Conservation (phyloP, 2,888 invertebrate genomes). For the Drosophila suboccidentalis region DNA sequence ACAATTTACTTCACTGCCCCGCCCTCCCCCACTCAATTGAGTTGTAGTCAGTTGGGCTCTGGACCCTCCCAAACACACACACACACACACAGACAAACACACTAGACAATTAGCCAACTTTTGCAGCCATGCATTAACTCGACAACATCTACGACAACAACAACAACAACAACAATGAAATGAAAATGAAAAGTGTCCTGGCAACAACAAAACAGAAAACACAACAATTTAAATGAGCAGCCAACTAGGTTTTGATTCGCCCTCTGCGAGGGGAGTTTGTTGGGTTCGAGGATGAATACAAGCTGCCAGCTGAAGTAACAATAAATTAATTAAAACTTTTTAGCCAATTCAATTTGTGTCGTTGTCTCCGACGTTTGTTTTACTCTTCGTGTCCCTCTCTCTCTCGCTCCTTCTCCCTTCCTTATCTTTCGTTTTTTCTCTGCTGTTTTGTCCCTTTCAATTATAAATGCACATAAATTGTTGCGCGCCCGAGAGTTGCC, state of each 20-base stretch:
- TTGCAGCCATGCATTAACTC: slow-evolving; percentile 76
- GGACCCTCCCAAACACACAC: slow-evolving; percentile 2
- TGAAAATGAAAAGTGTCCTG: slow-evolving; percentile 61
- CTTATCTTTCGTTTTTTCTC: slow-evolving; percentile 18
- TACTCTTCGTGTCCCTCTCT: slow-evolving; percentile 10
- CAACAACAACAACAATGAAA: slow-evolving; percentile 30
- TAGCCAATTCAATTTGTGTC: slow-evolving; percentile 82
- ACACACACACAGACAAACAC: slow-evolving; percentile 10
- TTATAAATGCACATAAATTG: slow-evolving; percentile 82
- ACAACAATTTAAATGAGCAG: slow-evolving; percentile 74
- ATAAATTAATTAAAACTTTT: slow-evolving; percentile 82
- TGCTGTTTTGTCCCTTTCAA: slow-evolving; percentile 68
- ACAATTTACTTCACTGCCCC: neutral
- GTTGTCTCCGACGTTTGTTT: slow-evolving; percentile 67
- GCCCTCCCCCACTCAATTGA: slow-evolving; percentile 9
- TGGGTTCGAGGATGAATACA: slow-evolving; percentile 33
- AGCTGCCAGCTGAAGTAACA: slow-evolving; percentile 76
- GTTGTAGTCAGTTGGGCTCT: slow-evolving; percentile 10
- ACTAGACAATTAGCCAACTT: slow-evolving; percentile 77
- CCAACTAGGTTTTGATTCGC: slow-evolving; percentile 24
- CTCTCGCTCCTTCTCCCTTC: neutral
- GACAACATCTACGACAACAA: slow-evolving; percentile 46
- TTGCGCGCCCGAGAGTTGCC: slow-evolving; percentile 41
- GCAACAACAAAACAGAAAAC: slow-evolving; percentile 26
- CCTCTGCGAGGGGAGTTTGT: slow-evolving; percentile 11